phyloP scores from a whole-genome alignment of 2,113 vertebrate species.

The Climacteris rufus region DNA sequence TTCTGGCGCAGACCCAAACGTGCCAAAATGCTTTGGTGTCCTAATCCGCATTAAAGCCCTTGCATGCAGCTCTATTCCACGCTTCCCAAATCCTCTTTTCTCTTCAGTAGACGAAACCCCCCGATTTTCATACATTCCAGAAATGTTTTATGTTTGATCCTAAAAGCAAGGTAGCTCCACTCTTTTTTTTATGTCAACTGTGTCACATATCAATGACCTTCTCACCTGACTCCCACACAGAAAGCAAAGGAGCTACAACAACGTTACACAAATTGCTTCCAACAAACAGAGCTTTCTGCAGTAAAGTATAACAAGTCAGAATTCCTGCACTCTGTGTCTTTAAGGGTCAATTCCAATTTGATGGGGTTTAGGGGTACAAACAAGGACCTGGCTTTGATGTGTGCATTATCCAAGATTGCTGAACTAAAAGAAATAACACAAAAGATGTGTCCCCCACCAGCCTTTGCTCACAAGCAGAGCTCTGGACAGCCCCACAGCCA shows the following conservation, averaged over 20 bases:
- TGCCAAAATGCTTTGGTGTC: neutral
- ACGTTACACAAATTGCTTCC: neutral
- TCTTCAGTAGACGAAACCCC: neutral
- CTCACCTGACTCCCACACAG: neutral
- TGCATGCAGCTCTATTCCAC: neutral
- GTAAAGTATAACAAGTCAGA: neutral
- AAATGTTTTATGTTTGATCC: neutral
- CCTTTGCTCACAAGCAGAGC: neutral
- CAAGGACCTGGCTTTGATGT: neutral
- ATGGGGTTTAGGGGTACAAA: neutral
- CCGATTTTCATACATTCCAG: neutral
- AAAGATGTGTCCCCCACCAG: neutral
- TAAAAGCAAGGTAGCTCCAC: neutral
- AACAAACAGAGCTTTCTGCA: neutral
- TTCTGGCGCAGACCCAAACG: neutral
- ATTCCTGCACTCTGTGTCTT: neutral
- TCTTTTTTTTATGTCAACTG: neutral
- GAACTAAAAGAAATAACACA: neutral
- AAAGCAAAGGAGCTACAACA: neutral
- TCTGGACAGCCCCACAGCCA: fast-evolving
- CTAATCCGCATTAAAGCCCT: neutral
- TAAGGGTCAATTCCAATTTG: neutral
- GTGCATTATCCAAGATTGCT: neutral
- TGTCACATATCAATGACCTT: neutral
- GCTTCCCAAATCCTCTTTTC: constrained; percentile 12